Conservation (phyloP, 2,113 vertebrate genomes). For the Erinaceus europaeus region DNA sequence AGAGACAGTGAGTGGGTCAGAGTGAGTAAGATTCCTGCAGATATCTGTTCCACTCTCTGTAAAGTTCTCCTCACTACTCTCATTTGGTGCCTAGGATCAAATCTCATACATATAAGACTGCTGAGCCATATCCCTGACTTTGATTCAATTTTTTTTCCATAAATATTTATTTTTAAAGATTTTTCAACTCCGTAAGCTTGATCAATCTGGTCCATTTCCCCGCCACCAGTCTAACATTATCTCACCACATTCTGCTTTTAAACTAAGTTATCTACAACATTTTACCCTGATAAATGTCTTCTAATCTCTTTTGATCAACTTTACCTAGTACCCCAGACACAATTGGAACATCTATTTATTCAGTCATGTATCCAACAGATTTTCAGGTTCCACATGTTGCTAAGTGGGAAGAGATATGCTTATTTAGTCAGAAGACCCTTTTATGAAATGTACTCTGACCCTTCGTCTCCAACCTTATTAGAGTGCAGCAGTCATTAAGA, state of each 20-base stretch:
- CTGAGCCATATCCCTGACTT: no score
- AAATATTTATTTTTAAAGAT: conserved; percentile 4
- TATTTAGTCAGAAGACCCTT: neutral
- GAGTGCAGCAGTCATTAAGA: neutral
- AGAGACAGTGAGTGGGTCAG: no score
- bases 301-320: conserved; percentile 12
- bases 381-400: neutral
- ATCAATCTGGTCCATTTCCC: neutral
- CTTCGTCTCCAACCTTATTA: neutral
- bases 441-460: neutral
- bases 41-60: no score
- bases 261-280: neutral
- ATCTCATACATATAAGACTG: no score
- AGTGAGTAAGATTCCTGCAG: no score
- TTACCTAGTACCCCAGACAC: neutral
- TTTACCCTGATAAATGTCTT: conserved; percentile 17
- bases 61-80: no score
- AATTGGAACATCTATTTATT: conserved; percentile 6
- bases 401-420: neutral
- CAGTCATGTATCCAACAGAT: neutral
- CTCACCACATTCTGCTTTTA: conserved; percentile 3
- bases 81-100: no score
- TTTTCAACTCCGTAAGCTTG: neutral
- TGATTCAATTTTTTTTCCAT: neutral
- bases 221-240: neutral